A percentile compares a stretch with the other conserved stretches of the same genome.
Evolutionary conservation across 2,113 vertebrate species (phyloP).

Genomic region (Oenanthe melanoleuca): DNA sequence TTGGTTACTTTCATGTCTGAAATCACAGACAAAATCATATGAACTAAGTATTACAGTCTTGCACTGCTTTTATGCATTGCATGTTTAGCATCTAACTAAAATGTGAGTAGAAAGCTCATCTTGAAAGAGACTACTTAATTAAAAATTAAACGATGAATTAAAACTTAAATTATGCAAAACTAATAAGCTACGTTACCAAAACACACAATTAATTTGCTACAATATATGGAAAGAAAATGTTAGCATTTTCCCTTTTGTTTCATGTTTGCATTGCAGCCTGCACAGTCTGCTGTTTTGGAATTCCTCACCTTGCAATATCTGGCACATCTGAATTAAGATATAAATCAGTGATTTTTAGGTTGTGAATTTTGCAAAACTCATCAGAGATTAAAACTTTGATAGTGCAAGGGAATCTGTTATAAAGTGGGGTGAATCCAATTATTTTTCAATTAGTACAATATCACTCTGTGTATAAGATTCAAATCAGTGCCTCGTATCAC

Average conservation of each 20-base stretch:
- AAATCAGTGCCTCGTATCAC: slow-evolving; percentile 42
- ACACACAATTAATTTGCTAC: slow-evolving; percentile 74
- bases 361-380: slow-evolving; percentile 61
- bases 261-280: slow-evolving; percentile 55
- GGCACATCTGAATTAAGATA: slow-evolving; percentile 61
- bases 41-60: slow-evolving; percentile 39
- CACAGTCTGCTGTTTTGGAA: slow-evolving; percentile 36
- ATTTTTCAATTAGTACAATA: slow-evolving; percentile 53
- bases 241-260: slow-evolving; percentile 68
- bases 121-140: slow-evolving; percentile 78
- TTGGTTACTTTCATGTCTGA: slow-evolving; percentile 60
- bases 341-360: slow-evolving; percentile 55
- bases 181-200: slow-evolving; percentile 78
- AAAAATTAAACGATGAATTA: slow-evolving; percentile 83
- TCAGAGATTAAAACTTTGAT: slow-evolving; percentile 59
- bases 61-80: slow-evolving; percentile 53
- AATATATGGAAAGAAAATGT: slow-evolving; percentile 67
- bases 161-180: slow-evolving; percentile 84
- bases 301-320: slow-evolving; percentile 54
- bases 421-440: neutral
- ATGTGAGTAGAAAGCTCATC: slow-evolving; percentile 68
- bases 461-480: slow-evolving; percentile 48
- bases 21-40: slow-evolving; percentile 53
- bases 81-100: slow-evolving; percentile 68
- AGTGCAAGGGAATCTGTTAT: slow-evolving; percentile 2